Evolutionary conservation across 53 echinoderm and acorn worm genomes (phyloP).

Genomic region (Stichopus horrens): DNA sequence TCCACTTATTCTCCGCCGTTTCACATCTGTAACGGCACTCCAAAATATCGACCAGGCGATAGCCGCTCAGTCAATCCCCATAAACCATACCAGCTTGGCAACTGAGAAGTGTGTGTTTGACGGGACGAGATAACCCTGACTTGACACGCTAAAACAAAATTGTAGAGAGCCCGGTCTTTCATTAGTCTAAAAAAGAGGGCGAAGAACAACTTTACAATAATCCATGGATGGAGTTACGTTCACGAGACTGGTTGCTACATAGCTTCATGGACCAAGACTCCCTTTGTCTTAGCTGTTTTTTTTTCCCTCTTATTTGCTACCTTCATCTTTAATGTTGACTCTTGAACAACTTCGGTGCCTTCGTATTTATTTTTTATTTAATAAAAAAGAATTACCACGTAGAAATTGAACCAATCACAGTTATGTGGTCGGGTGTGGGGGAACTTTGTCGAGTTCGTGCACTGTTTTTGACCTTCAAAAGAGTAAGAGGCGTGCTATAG

Average conservation of each 20-base stretch:
- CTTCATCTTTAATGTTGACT: background rate
- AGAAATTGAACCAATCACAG: background rate
- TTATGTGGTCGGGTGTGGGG: background rate
- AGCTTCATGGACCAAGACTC: too few species aligned
- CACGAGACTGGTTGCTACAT: background rate
- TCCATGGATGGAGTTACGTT: background rate
- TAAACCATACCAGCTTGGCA: background rate
- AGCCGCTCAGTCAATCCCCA: background rate
- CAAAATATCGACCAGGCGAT: background rate
- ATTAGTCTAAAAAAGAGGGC: background rate
- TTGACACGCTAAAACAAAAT: background rate
- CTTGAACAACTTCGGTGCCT: background rate
- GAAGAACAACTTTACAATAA: background rate
- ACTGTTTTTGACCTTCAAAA: background rate
- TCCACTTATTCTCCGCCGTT: background rate
- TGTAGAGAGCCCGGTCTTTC: background rate
- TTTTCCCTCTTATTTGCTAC: background rate
- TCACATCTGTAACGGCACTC: background rate
- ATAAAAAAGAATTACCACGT: background rate
- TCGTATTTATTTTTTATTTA: background rate
- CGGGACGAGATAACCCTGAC: background rate
- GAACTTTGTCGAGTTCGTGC: slow-evolving; percentile 4
- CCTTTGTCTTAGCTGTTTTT: background rate
- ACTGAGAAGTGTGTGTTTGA: background rate
- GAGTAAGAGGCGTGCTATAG: background rate